phyloP scores from a whole-genome alignment of 2,113 vertebrate genomes.

The Phrynosoma platyrhinos region DNA sequence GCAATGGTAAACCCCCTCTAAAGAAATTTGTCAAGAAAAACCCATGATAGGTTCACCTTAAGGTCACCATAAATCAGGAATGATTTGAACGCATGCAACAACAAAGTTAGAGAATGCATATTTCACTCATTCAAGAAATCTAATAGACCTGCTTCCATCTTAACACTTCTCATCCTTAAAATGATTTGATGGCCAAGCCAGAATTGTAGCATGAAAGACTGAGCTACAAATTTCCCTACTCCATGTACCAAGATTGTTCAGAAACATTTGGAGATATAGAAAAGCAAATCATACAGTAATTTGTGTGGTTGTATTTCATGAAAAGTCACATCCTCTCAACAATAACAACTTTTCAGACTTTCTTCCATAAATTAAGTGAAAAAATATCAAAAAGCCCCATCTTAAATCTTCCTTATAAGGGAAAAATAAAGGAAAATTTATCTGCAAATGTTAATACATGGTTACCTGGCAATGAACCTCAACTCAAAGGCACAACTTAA shows the following conservation, averaged over 20 bases:
- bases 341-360: background rate
- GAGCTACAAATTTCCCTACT: background rate
- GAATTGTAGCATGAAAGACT: background rate
- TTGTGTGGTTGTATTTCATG: background rate
- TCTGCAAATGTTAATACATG: background rate
- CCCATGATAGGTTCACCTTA: too few species aligned
- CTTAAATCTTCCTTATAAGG: background rate
- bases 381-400: background rate
- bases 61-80: too few species aligned
- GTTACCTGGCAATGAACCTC: background rate
- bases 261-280: background rate
- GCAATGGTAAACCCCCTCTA: too few species aligned
- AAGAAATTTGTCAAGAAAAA: too few species aligned
- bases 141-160: background rate
- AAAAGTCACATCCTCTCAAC: background rate
- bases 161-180: accelerated
- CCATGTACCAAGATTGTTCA: background rate
- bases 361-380: background rate
- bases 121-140: background rate
- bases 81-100: too few species aligned
- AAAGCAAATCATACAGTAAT: background rate
- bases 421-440: background rate
- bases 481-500: background rate
- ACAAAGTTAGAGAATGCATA: too few species aligned
- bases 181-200: background rate